Base-by-base conservation (phyloP, 1,140 invertebrate species). In the Mamestra configurata region DNA sequence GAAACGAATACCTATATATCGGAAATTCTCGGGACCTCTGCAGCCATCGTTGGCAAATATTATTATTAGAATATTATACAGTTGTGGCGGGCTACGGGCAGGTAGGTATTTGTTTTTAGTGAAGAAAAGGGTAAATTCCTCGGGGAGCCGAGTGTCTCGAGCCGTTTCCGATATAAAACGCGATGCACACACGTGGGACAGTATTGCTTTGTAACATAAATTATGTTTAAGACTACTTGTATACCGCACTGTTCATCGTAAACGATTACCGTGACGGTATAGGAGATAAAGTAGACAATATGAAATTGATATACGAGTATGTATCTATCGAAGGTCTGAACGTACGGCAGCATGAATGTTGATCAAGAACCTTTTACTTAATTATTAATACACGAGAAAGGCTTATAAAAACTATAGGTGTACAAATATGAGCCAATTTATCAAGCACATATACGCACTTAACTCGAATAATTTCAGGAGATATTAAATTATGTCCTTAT, bases 111-210 rank as follows among this genome's bases (percentile, higher is more conserved):
- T 89, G 82, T 87, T 88, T 86, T 79, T 76, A 76, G 79, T 80
- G 81, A 87, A 83, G 75, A 84, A 84, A 88, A 84, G 82, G 83
- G 83, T 82, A 82, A 77, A 85, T 83, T 86, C 87, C 81, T 81
- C 37, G 20, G 82, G 81, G 81, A 81, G 66, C 20, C 59, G 57
- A 66, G 71, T 82, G 72, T 61, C 55, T 43, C 55, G 51, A 22
- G 46, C 57, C 31, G 76, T 51, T 75, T 71, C 75, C 66, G 80
- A 55, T 79, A 79, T 79, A 83, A 81, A 85, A 71, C 70, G 75
- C 55, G 46, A 70, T 75, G 64, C 82, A 64, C 79, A 82, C 64
- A 81, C 46, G 70, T 37, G 70, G 70, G n/a, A 31, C 70, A 43
- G 22, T 72, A 72, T 70, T 49, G 40, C 22, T 46, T n/a, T 18